These are phyloP conservation scores for Danio aesculapii DNA, from an alignment of 2,797 vertebrate species.

Conservation along the genomic window DNA sequence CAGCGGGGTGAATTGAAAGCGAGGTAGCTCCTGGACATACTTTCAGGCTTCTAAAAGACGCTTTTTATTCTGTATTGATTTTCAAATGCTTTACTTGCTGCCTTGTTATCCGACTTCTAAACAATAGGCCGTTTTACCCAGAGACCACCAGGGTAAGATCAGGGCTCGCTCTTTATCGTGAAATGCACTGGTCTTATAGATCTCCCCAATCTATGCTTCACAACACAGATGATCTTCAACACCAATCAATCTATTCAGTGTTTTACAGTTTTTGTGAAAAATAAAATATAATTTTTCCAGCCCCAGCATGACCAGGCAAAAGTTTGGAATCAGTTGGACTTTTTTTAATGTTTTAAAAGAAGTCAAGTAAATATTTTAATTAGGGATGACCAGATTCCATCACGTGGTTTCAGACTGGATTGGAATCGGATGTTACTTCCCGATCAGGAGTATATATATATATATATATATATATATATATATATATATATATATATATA, in stretches of 20 bases:
- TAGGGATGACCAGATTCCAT: too few species aligned
- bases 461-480: too few species aligned
- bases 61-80: conserved; percentile 52
- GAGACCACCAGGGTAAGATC: conserved; percentile 29
- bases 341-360: too few species aligned
- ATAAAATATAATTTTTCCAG: neutral
- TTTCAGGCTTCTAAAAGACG: conserved; percentile 34
- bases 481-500: too few species aligned
- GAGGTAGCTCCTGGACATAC: conserved; percentile 43
- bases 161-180: neutral
- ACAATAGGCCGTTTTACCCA: conserved; percentile 34
- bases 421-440: too few species aligned
- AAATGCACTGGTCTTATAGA: conserved; percentile 33
- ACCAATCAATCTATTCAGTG: neutral
- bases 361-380: too few species aligned
- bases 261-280: neutral
- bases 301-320: neutral
- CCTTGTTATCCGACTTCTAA: conserved; percentile 56
- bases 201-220: conserved; percentile 4
- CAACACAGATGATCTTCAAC: neutral
- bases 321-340: too few species aligned
- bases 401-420: too few species aligned
- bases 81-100: conserved; percentile 47
- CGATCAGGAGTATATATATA: too few species aligned
- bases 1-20: conserved; percentile 10